phyloP scores from a whole-genome alignment of 2,113 vertebrate genomes.

The Struthidea cinerea region DNA sequence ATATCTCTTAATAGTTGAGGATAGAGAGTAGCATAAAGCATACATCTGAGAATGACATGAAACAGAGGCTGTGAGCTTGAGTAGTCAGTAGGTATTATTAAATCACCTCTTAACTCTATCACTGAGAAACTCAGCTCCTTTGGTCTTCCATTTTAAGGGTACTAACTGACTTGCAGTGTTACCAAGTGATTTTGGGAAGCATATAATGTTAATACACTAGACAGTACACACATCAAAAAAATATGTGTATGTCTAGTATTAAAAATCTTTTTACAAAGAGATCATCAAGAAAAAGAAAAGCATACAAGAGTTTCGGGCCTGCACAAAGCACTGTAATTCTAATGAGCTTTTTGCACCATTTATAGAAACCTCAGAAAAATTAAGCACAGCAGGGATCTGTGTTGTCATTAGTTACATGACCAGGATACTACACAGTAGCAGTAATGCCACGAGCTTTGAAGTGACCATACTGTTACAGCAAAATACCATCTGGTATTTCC shows the following conservation, averaged over 20 bases:
- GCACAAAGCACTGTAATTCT: background rate
- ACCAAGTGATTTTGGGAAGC: background rate
- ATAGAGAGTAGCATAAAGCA: background rate
- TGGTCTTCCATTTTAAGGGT: background rate
- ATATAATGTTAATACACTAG: background rate
- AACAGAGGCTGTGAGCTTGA: background rate
- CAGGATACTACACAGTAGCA: background rate
- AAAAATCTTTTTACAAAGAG: background rate
- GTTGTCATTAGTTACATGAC: background rate
- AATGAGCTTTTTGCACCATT: background rate
- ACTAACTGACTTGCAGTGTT: background rate
- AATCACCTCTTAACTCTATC: background rate
- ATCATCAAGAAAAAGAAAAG: background rate
- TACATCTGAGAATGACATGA: background rate
- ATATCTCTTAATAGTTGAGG: background rate
- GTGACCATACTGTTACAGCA: background rate
- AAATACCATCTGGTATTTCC: background rate
- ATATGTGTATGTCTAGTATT: rapidly evolving
- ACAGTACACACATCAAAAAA: background rate
- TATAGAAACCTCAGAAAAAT: background rate
- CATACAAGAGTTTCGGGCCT: background rate
- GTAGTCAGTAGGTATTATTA: background rate
- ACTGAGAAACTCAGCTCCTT: background rate
- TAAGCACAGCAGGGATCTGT: background rate
- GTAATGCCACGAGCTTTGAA: background rate